These are phyloP conservation scores for Etheostoma cragini DNA, from an alignment of 2,113 vertebrate species.

Conservation along the genomic window DNA sequence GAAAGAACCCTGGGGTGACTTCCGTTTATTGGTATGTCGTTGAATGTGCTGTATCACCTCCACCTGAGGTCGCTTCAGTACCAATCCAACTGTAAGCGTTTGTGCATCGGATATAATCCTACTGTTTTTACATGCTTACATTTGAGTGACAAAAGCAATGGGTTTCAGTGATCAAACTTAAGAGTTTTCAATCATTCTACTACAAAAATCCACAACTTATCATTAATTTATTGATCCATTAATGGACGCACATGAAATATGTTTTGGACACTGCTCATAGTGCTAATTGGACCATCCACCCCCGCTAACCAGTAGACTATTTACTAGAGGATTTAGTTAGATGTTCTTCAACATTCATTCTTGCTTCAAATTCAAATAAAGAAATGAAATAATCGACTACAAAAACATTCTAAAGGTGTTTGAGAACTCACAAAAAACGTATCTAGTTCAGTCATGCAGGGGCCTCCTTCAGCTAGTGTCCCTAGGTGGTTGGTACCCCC, in stretches of 20 bases:
- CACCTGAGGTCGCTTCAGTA: conserved; percentile 33
- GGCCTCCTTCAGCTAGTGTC: conserved; percentile 1
- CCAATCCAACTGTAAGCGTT: background rate
- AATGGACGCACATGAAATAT: too few relatives aligned
- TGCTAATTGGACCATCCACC: too few relatives aligned
- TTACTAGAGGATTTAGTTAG: background rate
- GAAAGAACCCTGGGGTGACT: conserved; percentile 66
- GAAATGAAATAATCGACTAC: background rate
- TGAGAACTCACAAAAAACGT: background rate
- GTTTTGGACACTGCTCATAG: too few relatives aligned
- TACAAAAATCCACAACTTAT: too few relatives aligned
- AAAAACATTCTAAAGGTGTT: background rate
- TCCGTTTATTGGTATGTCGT: conserved; percentile 58
- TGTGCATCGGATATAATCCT: background rate
- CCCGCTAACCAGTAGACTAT: too few relatives aligned
- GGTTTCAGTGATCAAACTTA: background rate
- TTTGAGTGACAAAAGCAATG: background rate
- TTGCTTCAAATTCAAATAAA: background rate
- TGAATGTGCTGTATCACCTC: conserved; percentile 18
- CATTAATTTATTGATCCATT: too few relatives aligned
- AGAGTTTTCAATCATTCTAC: background rate
- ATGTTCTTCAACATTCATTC: background rate
- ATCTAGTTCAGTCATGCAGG: conserved; percentile 11
- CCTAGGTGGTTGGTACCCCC: conserved; percentile 14
- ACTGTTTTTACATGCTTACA: background rate